Evolutionary conservation across 2,797 vertebrate genomes (phyloP).

Genomic region (Rhincodon typus): DNA sequence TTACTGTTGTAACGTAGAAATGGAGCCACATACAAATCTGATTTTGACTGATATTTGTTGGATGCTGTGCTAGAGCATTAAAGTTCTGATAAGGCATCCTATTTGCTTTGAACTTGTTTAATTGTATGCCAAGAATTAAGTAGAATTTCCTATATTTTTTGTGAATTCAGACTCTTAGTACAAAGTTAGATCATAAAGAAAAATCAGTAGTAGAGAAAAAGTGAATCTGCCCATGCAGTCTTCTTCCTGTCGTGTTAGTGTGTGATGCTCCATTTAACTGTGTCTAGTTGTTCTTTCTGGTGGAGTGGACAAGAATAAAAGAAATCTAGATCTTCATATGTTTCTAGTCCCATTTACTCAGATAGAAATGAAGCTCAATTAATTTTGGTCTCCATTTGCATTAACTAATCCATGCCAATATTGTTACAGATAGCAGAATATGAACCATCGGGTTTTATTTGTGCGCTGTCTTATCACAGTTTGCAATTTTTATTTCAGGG

Average conservation of each 20-base stretch:
- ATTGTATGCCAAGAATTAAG: not conserved
- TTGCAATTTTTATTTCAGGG: slow-evolving; percentile 45
- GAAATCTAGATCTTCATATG: not conserved
- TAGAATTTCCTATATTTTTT: not conserved
- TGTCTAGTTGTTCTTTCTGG: not conserved
- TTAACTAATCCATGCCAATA: not conserved
- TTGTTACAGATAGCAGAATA: not conserved
- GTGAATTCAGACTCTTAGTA: not conserved
- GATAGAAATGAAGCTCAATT: not conserved
- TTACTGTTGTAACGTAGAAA: not conserved
- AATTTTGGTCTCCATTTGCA: not conserved
- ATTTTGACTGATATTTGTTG: not conserved
- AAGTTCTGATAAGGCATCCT: not conserved
- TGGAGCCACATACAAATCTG: not conserved
- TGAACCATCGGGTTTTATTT: not conserved
- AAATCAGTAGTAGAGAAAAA: not conserved
- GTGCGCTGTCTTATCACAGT: not conserved
- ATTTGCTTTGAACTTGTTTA: not conserved
- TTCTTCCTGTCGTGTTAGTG: not conserved
- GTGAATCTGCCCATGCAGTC: not conserved
- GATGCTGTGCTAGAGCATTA: not conserved
- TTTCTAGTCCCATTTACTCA: not conserved
- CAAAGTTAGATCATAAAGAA: not conserved
- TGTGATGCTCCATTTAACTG: not conserved
- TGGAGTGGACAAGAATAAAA: not conserved